Percentiles rank a stretch among this genome's conserved stretches.
phyloP scores from a whole-genome alignment of 2,113 vertebrate species.

The Rostratula benghalensis region DNA sequence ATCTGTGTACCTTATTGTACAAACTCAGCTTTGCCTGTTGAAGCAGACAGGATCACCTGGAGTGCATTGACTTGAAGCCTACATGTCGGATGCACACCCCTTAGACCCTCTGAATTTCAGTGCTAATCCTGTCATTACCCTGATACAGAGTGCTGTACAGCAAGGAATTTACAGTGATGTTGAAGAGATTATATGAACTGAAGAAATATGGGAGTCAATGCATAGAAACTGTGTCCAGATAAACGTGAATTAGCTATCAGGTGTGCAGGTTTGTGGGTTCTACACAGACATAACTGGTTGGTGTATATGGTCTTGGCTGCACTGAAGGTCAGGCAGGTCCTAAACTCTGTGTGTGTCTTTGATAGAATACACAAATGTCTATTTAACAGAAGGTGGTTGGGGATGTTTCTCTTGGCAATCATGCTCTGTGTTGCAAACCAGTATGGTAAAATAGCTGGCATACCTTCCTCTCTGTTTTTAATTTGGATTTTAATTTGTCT shows the following conservation, averaged over 20 bases:
- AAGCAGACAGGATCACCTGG: not conserved
- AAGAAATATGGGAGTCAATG: not conserved
- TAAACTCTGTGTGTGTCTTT: not conserved
- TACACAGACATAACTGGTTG: fast-evolving
- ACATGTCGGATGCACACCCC: not conserved
- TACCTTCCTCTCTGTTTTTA: not conserved
- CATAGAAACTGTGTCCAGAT: not conserved
- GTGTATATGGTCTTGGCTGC: not conserved
- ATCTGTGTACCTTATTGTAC: not conserved
- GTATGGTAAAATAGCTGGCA: not conserved
- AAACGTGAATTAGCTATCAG: not conserved
- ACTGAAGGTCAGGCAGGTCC: not conserved
- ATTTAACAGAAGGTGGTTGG: not conserved
- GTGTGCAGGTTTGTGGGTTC: not conserved
- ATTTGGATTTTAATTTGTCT: not conserved
- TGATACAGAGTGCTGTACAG: not conserved
- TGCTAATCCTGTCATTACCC: not conserved
- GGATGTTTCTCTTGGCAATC: not conserved
- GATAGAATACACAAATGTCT: not conserved
- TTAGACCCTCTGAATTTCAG: not conserved
- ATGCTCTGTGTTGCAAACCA: not conserved
- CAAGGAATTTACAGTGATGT: not conserved
- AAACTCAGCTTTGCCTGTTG: not conserved
- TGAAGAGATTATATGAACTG: not conserved
- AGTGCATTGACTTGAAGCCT: not conserved